Conservation (phyloP, 2,113 vertebrate species). For the Seriola aureovittata region DNA sequence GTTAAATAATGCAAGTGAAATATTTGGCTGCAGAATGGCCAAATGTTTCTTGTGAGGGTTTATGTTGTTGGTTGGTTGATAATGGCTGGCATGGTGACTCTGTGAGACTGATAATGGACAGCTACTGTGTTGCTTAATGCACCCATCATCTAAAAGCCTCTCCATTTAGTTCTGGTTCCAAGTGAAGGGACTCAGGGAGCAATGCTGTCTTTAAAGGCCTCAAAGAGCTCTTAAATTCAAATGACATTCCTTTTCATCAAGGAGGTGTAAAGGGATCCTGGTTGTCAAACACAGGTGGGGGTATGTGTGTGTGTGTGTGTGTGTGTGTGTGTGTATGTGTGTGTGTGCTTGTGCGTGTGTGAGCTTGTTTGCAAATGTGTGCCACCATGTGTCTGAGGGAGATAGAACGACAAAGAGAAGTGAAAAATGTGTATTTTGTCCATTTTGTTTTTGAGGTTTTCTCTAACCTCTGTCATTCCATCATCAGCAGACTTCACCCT, state of each 20-base stretch:
- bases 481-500: slow-evolving; percentile 22
- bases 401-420: slow-evolving; percentile 27
- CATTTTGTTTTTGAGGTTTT: slow-evolving; percentile 30
- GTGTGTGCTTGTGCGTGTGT: neutral
- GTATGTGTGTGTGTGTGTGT: neutral
- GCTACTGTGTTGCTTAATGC: slow-evolving; percentile 65
- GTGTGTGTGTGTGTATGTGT: neutral
- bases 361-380: slow-evolving; percentile 5
- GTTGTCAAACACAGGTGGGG: slow-evolving; percentile 43
- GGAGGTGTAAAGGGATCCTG: slow-evolving; percentile 56
- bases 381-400: slow-evolving; percentile 8
- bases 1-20: slow-evolving; percentile 64
- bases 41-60: slow-evolving; percentile 60
- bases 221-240: slow-evolving; percentile 65
- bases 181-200: slow-evolving; percentile 61
- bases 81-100: slow-evolving; percentile 58
- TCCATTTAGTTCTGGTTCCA: slow-evolving; percentile 60
- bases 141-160: slow-evolving; percentile 67
- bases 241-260: slow-evolving; percentile 57
- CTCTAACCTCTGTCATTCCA: slow-evolving; percentile 20
- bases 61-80: slow-evolving; percentile 59
- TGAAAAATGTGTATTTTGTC: slow-evolving; percentile 46
- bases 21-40: slow-evolving; percentile 62
- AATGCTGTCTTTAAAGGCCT: slow-evolving; percentile 67
- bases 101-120: slow-evolving; percentile 68